Base-by-base conservation (phyloP, 2,888 invertebrate genomes). In the Eudemis profundana region DNA sequence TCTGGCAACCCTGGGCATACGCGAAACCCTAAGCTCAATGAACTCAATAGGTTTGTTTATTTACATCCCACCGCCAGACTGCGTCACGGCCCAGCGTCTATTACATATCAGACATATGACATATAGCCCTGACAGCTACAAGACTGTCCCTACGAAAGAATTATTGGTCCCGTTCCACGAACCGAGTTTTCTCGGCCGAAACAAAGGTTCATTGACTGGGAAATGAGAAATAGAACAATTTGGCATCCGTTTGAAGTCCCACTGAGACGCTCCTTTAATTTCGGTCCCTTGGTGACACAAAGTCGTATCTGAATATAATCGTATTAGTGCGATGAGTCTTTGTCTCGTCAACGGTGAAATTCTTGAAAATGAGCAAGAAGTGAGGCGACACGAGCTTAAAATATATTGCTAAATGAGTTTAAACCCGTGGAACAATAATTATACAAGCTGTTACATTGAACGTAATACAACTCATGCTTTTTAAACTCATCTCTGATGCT, bases 211-310 rank as follows among this genome's bases (percentile, higher is more conserved):
- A 66, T 57, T 57, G 68, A 61, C 66, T 61, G 61, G 46, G 49
- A 29, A 61, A 56, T 50, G 47, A 59, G 53, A 66, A 68, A 66
- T 62, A 62, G 54, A 65, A 70, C 56, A 66, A 62, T 69, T 71
- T 71, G 71, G 71, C 71, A 70, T 65, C 61, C 66, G 67, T 61
- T 67, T 64, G 59, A 68, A 49, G 50, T 56, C 33, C 36, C 33
- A 54, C 54, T 50, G 54, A 63, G 63, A 60, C 64, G 67, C 68
- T 66, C 68, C 69, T 69, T 71, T 67, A 66, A 44, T 14, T n/a
- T n/a, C n/a, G n/a, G 17, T 57, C 21, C 59, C 56, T 56, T 12
- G 27, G 12, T 67, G 60, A 69, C 69, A 70, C 62, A 69, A 68
- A 62, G 44, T 17, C 17, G 4, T 56, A 66, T 61, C 61, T 66